These are phyloP conservation scores for Drosophila kikkawai DNA, from an alignment of 1,140 invertebrate genomes.

Conservation along the genomic window DNA sequence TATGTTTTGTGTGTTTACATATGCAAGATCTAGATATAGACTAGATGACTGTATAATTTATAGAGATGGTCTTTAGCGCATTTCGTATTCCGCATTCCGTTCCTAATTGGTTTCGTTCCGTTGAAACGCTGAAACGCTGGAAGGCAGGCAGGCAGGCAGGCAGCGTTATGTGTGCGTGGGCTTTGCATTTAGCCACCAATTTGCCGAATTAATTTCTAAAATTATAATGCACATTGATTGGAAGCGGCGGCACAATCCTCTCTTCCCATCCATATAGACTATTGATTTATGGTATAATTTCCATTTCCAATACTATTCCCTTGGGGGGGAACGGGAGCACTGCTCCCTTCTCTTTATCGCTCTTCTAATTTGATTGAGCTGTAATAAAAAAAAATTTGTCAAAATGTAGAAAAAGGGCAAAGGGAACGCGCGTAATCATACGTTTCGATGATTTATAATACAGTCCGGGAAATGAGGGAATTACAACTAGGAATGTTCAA, in stretches of 20 bases:
- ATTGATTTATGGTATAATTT: constrained; percentile 19
- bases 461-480: constrained; percentile 20
- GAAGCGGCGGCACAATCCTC: background rate
- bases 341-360: too few relatives aligned
- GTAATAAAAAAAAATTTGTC: constrained; percentile 77
- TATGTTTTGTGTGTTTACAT: constrained; percentile 22
- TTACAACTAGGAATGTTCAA: constrained; percentile 43
- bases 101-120: constrained; percentile 59
- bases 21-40: constrained; percentile 39
- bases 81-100: constrained; percentile 75
- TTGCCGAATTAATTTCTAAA: constrained; percentile 38
- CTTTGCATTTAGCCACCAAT: constrained; percentile 37
- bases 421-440: constrained; percentile 51
- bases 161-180: constrained; percentile 22
- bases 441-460: constrained; percentile 71
- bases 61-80: constrained; percentile 67
- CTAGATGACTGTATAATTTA: constrained; percentile 57
- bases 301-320: background rate
- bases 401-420: constrained; percentile 24
- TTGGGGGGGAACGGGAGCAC: too few relatives aligned
- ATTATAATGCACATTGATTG: constrained; percentile 56
- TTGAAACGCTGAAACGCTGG: background rate
- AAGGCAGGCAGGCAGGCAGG: background rate
- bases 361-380: constrained; percentile 71
- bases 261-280: background rate